Evolutionary conservation across 1,140 invertebrate genomes (phyloP), one percentile per base, ranked within the genome.

Genomic region (Drosophila leontia): DNA sequence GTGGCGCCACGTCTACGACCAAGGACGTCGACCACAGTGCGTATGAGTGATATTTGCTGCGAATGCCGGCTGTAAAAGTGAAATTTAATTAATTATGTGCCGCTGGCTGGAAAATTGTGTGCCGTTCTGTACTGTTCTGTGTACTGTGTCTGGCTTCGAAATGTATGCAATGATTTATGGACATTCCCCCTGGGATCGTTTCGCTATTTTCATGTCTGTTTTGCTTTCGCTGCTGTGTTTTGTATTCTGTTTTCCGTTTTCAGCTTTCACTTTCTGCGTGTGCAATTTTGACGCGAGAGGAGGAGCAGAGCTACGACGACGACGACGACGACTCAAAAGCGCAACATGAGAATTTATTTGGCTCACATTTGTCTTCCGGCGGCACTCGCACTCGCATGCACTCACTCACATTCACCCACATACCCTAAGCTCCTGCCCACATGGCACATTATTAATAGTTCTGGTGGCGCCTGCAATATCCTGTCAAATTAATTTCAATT

Each of bases 401-500:
- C 68, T 50, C 72, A 62, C 48, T 19, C 60, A 7, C 77, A 62
- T 35, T 15, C 60, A 1, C 55, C 37, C 62, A 32, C 45, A 41
- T 50, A 9, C 26, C 44, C 58, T 29, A 37, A 34, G 61, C 32
- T 37, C 37, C 32, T 12, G 23, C 37, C n/a, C 70, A 69, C 71
- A 80, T 71, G 80, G 79, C 70, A 67, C 57, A 85, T 90, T 90
- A 90, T 90, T 90, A 90, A 90, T 90, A 90, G 85, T 90, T 87
- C 77, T 81, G 80, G 55, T 55, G 64, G 57, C 65, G 84, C 69
- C 70, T 48, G 86, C 86, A 85, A 79, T 82, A 85, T 84, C 78
- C 76, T 86, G 86, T 90, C 86, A 91, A 90, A 90, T 90, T 90
- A 90, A 91, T 90, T 90, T 91, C 86, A 90, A 86, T 90, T 90